These are phyloP conservation scores for Piaya cayana DNA, from an alignment of 2,113 vertebrate genomes.

Conservation along the genomic window DNA sequence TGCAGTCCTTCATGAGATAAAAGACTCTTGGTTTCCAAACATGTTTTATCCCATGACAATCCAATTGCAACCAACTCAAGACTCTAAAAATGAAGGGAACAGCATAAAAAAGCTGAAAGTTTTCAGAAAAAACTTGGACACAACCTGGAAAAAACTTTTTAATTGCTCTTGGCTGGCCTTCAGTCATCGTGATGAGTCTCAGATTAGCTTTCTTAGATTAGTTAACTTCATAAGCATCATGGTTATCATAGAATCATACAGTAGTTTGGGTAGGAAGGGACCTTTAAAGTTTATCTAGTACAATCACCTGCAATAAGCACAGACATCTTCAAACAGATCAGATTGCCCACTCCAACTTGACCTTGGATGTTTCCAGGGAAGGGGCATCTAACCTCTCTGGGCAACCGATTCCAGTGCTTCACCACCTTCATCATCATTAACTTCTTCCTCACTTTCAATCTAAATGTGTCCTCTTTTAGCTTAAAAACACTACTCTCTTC, in stretches of 20 bases:
- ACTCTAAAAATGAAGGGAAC: neutral
- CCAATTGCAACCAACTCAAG: neutral
- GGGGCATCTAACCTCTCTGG: neutral
- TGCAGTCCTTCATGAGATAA: neutral
- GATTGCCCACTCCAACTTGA: neutral
- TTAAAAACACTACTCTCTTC: neutral
- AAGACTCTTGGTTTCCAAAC: neutral
- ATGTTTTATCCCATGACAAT: neutral
- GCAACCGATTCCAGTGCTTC: neutral
- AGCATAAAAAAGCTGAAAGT: neutral
- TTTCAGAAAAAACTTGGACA: neutral
- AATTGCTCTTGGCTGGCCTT: neutral
- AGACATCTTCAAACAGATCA: neutral
- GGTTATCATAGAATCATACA: neutral
- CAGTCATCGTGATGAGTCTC: neutral
- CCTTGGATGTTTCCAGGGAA: neutral
- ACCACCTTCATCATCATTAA: neutral
- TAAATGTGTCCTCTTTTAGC: neutral
- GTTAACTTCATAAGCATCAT: neutral
- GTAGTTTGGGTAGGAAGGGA: neutral
- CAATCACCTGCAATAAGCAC: neutral
- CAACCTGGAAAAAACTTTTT: neutral
- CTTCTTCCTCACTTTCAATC: neutral
- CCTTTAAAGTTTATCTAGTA: neutral
- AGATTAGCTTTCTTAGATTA: neutral